Evolutionary conservation across 1,140 invertebrate genomes (phyloP).

Genomic region (Drosophila melanica): DNA sequence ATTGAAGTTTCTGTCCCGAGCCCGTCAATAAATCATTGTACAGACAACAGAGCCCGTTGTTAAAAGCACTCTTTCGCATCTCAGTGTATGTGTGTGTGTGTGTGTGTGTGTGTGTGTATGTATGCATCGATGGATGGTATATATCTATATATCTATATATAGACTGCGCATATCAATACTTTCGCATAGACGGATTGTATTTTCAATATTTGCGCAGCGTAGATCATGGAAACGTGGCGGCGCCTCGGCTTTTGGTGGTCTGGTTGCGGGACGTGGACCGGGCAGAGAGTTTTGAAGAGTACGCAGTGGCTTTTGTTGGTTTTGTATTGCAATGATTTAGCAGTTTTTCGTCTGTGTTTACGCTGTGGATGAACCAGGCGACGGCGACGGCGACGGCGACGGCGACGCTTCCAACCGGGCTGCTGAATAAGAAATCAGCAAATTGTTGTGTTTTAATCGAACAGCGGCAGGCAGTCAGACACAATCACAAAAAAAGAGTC

Average conservation of each 20-base stretch:
- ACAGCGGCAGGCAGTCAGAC: conserved; percentile 31
- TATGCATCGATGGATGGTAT: conserved; percentile 1
- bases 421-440: conserved; percentile 79
- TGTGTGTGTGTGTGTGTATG: conserved; percentile 11
- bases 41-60: conserved; percentile 68
- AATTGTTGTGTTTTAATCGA: conserved; percentile 82
- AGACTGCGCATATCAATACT: conserved; percentile 71
- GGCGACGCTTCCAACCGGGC: conserved; percentile 22
- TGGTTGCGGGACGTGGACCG: not conserved
- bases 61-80: conserved; percentile 66
- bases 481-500: conserved; percentile 29
- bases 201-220: conserved; percentile 81
- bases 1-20: conserved; percentile 36
- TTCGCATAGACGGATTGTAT: conserved; percentile 81
- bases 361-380: conserved; percentile 73
- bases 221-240: conserved; percentile 33
- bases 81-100: conserved; percentile 7
- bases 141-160: conserved; percentile 27
- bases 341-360: conserved; percentile 83
- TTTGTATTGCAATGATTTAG: conserved; percentile 83
- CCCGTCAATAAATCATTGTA: conserved; percentile 78
- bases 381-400: not conserved
- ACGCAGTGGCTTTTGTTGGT: conserved; percentile 72
- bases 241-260: not conserved
- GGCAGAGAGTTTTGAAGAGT: conserved; percentile 18